Percentiles rank a stretch among this genome's conserved stretches.
These are phyloP conservation scores for Meiosimyza decipiens DNA, from an alignment of 2,888 invertebrate genomes.

Conservation along the genomic window DNA sequence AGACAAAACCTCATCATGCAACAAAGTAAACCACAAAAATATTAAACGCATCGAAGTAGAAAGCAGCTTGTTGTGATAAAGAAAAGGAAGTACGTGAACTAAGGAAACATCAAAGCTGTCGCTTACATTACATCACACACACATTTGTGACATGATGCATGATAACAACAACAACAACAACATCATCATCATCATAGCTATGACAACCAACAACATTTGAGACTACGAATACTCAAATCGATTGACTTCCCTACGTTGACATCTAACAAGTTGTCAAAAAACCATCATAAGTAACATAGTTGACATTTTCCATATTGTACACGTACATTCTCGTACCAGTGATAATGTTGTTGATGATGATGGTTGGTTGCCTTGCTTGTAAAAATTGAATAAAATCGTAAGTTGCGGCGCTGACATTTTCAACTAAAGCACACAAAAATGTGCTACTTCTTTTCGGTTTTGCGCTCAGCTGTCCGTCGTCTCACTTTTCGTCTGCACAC, in stretches of 20 bases:
- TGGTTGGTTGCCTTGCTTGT: not conserved
- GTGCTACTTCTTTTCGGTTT: not conserved
- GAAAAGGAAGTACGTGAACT: too few species aligned
- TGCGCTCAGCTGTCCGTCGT: not conserved
- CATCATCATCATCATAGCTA: slow-evolving; percentile 7
- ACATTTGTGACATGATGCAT: not conserved
- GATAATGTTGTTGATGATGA: slow-evolving; percentile 14
- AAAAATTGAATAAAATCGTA: slow-evolving; percentile 30
- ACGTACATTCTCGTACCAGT: not conserved
- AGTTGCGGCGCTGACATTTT: slow-evolving; percentile 41
- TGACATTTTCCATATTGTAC: slow-evolving; percentile 63
- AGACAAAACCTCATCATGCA: too few species aligned
- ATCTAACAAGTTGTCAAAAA: slow-evolving; percentile 61
- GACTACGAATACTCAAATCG: not conserved
- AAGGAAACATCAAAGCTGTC: too few species aligned
- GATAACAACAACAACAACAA: not conserved
- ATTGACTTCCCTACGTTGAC: not conserved
- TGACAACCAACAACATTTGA: not conserved
- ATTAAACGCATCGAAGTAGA: too few species aligned
- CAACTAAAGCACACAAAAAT: slow-evolving; percentile 50
- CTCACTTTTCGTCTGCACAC: too few species aligned
- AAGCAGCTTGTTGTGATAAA: too few species aligned
- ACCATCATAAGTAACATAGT: slow-evolving; percentile 65
- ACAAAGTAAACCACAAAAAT: too few species aligned
- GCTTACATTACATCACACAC: not conserved